A percentile compares a stretch with the other conserved stretches of the same genome.
Conservation (phyloP, 2,888 invertebrate genomes). For the Eupithecia subumbrata region DNA sequence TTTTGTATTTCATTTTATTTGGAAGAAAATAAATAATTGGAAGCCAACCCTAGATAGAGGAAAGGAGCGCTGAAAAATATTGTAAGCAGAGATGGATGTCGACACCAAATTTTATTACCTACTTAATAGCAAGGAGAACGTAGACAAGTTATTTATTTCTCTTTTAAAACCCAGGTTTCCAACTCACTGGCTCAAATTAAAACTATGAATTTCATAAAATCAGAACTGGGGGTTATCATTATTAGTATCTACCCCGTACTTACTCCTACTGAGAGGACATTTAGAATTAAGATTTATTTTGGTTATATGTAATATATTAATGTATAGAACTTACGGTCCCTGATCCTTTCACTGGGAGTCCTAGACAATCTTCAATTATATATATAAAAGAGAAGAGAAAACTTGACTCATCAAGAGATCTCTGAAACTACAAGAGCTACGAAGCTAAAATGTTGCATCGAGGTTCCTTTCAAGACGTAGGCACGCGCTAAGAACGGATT, state of each 20-base stretch:
- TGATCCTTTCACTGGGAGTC: background rate
- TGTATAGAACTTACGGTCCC: background rate
- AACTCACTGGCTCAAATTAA: background rate
- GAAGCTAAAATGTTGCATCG: too few species aligned
- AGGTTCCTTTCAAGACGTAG: too few species aligned
- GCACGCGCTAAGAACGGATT: too few species aligned
- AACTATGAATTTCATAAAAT: background rate
- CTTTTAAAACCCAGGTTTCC: background rate
- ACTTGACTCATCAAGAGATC: too few species aligned
- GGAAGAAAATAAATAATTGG: background rate
- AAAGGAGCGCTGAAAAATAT: conserved; percentile 4
- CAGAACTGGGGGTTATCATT: background rate
- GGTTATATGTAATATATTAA: background rate
- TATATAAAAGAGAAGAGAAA: too few species aligned
- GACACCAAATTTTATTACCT: conserved; percentile 18
- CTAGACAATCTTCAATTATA: too few species aligned
- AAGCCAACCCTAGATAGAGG: background rate
- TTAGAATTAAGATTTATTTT: too few species aligned
- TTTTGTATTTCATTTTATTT: background rate
- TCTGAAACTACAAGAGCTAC: too few species aligned
- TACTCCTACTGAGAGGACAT: background rate
- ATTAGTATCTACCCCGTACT: background rate
- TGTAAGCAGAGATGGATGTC: conserved; percentile 21
- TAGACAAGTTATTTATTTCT: background rate
- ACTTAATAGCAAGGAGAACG: conserved; percentile 14